Percentiles rank a stretch among this genome's conserved stretches.
These are phyloP conservation scores for Gymnoscelis rufifasciata DNA, from an alignment of 2,888 invertebrate genomes.

Conservation along the genomic window DNA sequence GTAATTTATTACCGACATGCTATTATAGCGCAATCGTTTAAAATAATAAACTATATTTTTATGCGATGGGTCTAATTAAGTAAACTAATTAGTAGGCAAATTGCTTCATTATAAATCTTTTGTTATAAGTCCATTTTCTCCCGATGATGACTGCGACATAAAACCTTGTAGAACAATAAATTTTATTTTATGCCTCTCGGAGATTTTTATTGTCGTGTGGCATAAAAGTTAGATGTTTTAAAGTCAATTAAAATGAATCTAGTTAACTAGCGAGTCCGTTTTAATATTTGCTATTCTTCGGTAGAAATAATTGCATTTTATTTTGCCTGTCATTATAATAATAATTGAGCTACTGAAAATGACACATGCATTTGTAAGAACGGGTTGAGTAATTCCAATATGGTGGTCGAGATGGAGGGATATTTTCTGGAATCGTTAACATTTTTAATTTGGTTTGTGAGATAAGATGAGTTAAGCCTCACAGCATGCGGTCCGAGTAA, in stretches of 20 bases:
- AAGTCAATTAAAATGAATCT: constrained; percentile 29
- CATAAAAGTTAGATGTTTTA: constrained; percentile 26
- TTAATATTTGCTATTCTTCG: not conserved
- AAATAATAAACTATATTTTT: constrained; percentile 22
- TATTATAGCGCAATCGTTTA: constrained; percentile 15
- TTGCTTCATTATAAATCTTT: constrained; percentile 21
- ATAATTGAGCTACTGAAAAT: too few species aligned
- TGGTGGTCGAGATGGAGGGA: constrained; percentile 1
- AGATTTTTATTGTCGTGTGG: constrained; percentile 30
- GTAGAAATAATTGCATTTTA: not conserved
- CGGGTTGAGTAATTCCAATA: not conserved
- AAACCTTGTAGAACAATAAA: constrained; percentile 23
- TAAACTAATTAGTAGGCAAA: constrained; percentile 19
- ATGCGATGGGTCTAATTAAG: constrained; percentile 15
- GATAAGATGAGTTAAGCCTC: constrained; percentile 27
- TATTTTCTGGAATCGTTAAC: not conserved
- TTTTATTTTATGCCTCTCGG: constrained; percentile 27
- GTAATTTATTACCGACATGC: constrained; percentile 15
- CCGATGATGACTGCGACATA: constrained; percentile 18
- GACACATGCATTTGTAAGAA: too few species aligned
- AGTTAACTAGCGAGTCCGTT: not conserved
- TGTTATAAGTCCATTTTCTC: constrained; percentile 16
- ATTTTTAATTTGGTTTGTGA: constrained; percentile 29
- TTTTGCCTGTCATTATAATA: not conserved
- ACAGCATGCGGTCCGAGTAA: constrained; percentile 28